Evolutionary conservation across 2,113 vertebrate species (phyloP).

Genomic region (Meriones unguiculatus): DNA sequence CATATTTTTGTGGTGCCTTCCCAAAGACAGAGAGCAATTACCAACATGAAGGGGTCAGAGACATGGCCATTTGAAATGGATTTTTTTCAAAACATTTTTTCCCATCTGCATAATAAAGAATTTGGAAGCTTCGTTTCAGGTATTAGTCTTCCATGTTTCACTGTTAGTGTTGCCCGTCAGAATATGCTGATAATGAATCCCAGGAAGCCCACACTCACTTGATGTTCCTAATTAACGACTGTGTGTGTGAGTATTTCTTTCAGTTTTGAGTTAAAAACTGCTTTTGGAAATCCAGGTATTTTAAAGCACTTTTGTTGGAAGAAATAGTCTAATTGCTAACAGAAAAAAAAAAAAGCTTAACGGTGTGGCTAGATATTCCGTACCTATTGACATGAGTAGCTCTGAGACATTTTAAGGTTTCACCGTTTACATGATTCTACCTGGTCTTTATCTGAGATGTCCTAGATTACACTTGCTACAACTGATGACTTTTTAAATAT

Average conservation of each 20-base stretch:
- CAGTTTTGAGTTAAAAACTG: neutral
- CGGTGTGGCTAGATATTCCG: no score
- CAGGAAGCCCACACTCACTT: conserved; percentile 15
- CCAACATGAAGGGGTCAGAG: conserved; percentile 12
- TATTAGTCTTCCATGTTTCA: conserved; percentile 29
- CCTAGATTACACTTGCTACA: neutral
- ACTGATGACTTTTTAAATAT: neutral
- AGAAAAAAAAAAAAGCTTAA: neutral
- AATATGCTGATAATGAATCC: conserved; percentile 12
- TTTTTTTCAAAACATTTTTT: conserved; percentile 38
- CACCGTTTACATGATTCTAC: neutral
- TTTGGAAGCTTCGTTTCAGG: conserved; percentile 19
- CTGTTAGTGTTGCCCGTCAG: neutral
- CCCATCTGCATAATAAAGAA: neutral
- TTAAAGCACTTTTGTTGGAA: neutral
- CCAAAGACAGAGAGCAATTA: conserved; percentile 39
- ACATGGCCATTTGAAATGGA: conserved; percentile 25
- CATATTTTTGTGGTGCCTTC: conserved; percentile 2
- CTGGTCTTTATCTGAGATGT: neutral
- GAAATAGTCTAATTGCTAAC: neutral
- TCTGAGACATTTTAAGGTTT: neutral
- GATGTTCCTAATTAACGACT: neutral
- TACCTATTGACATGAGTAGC: neutral
- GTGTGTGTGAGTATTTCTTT: no score
- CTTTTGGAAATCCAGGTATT: neutral